phyloP scores from a whole-genome alignment of 2,888 invertebrate species.

The Rhingia campestris region DNA sequence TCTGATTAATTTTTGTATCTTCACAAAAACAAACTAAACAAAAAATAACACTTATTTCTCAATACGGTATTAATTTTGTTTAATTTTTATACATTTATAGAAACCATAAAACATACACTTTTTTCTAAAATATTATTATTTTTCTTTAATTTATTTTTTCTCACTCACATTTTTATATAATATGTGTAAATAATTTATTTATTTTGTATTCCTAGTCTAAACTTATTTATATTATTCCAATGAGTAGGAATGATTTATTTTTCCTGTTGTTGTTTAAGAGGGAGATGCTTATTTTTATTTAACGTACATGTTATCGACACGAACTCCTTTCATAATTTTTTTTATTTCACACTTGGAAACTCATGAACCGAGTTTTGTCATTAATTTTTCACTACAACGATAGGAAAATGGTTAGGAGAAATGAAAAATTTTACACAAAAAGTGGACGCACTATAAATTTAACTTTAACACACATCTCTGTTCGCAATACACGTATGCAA shows the following conservation, averaged over 20 bases:
- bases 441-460: slow-evolving; percentile 19
- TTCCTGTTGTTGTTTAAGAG: slow-evolving; percentile 13
- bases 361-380: slow-evolving; percentile 34
- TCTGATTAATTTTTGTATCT: slow-evolving; percentile 14
- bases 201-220: slow-evolving; percentile 45
- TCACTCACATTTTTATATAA: slow-evolving; percentile 58
- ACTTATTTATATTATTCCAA: slow-evolving; percentile 33
- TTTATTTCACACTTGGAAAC: slow-evolving; percentile 1
- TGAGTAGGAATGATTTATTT: slow-evolving; percentile 14
- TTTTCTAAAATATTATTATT: slow-evolving; percentile 23
- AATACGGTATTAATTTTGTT: slow-evolving; percentile 40
- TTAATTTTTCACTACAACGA: slow-evolving; percentile 26
- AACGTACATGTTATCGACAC: slow-evolving; percentile 17
- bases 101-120: slow-evolving; percentile 60
- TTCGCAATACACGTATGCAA: slow-evolving; percentile 40
- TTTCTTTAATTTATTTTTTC: slow-evolving; percentile 31
- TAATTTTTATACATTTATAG: slow-evolving; percentile 36
- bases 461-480: slow-evolving; percentile 26
- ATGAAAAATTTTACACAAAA: slow-evolving; percentile 3
- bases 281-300: not conserved
- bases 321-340: slow-evolving; percentile 13
- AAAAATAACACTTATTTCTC: slow-evolving; percentile 9
- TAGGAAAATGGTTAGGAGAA: slow-evolving; percentile 17
- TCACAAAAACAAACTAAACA: slow-evolving; percentile 32
- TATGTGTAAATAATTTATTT: slow-evolving; percentile 17